Base-by-base conservation (phyloP, 2,797 vertebrate species). In the Danio tinwini region DNA sequence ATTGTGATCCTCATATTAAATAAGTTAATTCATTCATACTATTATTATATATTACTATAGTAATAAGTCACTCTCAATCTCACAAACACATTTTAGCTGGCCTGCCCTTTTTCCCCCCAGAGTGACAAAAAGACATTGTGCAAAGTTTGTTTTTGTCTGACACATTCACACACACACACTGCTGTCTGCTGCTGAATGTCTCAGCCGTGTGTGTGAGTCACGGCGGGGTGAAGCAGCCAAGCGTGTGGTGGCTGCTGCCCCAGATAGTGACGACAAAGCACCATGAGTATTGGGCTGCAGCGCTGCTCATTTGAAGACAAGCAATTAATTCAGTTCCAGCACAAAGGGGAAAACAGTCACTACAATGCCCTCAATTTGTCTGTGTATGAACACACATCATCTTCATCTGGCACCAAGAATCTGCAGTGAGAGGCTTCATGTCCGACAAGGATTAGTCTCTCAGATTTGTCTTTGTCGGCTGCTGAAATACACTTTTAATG, bases 191-290 rank as follows among this genome's bases (percentile, higher is more conserved):
- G 61, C 19, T 40, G 74, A 21, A 56, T 59, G 39, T 52, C 62
- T 71, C 59, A 44, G 49, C 8, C 78, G 29, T 29, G 44, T 29
- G 44, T 78, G 62, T 40, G 68, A 74, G 50, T 83, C 76, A 83
- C 49, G 79, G 76, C 37, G 65, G 74, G 56, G 62, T 58, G 42
- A 81, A 52, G 76, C 82, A 87, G 74, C 73, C 76, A 83, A 76
- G 62, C 80, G 8, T 85, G 79, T 81, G 62, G 62, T 78, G 73
- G 81, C 80, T 76, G 76, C 74, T 84, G 78, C 82, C 81, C 84
- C 79, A 84, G 76, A 83, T 84, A 84, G 77, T 56, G 58, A 55
- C 78, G 71, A 64, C 73, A 81, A 81, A 81, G 56, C 61, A 79
- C 74, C 75, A 49, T 37, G 68, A 61, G 70, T 63, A 74, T 40